A percentile compares a stretch with the other conserved stretches of the same genome.
Evolutionary conservation across 1,140 invertebrate genomes (phyloP).

Genomic region (Papilio helenus): DNA sequence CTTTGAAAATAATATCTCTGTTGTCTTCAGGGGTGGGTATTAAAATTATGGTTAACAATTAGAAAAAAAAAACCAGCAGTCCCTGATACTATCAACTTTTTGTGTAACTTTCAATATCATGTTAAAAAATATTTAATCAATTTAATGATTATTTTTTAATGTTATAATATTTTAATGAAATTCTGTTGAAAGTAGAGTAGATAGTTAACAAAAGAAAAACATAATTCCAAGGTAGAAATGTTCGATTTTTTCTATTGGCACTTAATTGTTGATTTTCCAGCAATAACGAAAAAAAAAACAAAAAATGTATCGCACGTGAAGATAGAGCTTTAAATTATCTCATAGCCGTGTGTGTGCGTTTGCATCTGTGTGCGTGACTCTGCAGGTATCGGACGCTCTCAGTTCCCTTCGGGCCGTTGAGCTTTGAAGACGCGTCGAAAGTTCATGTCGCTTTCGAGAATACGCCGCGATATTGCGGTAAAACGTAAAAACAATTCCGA

Average conservation of each 20-base stretch:
- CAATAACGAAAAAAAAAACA: background rate
- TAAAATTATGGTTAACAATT: background rate
- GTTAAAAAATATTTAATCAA: too few species aligned
- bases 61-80: background rate
- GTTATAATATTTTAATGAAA: too few species aligned
- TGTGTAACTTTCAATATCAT: too few species aligned
- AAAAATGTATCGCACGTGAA: constrained; percentile 51
- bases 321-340: constrained; percentile 67
- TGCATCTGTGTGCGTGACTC: constrained; percentile 70
- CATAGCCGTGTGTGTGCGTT: constrained; percentile 52
- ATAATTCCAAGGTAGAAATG: too few species aligned
- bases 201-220: too few species aligned
- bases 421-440: constrained; percentile 49
- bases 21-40: background rate
- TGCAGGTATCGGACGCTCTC: constrained; percentile 73
- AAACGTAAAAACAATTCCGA: constrained; percentile 35
- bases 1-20: background rate
- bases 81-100: too few species aligned
- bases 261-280: background rate
- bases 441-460: constrained; percentile 9
- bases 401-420: constrained; percentile 69
- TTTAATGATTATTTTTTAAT: too few species aligned
- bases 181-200: too few species aligned
- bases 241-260: background rate
- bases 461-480: constrained; percentile 42